Conservation (phyloP, 1,140 invertebrate genomes). For the Neelides sp. region DNA sequence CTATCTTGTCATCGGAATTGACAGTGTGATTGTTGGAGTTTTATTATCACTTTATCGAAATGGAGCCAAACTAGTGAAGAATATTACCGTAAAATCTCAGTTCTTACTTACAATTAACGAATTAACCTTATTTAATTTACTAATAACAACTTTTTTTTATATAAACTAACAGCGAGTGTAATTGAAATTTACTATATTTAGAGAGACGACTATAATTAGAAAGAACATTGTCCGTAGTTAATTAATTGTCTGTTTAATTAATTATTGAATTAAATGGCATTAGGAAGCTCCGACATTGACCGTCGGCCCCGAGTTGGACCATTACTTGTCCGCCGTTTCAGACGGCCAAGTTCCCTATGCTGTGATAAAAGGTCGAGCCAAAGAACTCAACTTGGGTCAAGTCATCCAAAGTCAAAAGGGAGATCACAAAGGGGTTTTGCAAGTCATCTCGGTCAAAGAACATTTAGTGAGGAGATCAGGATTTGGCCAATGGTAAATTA, state of each 20-base stretch:
- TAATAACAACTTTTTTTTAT: no score
- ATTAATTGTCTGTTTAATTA: conserved; percentile 1
- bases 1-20: conserved; percentile 19
- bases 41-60: conserved; percentile 16
- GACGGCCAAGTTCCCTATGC: conserved; percentile 16
- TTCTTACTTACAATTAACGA: no score
- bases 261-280: not conserved
- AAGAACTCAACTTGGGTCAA: conserved; percentile 11
- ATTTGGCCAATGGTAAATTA: conserved; percentile 25
- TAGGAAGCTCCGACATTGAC: conserved; percentile 25
- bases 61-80: conserved; percentile 17
- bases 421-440: conserved; percentile 23
- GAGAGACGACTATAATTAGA: not conserved
- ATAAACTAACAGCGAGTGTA: no score
- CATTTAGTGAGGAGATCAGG: conserved; percentile 22
- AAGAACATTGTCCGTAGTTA: not conserved
- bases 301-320: conserved; percentile 20
- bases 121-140: no score
- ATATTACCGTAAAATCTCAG: conserved; percentile 22
- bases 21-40: conserved; percentile 12
- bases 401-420: conserved; percentile 8
- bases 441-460: conserved; percentile 26
- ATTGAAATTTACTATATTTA: not conserved
- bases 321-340: conserved; percentile 11
- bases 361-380: conserved; percentile 18